Evolutionary conservation across 2,113 vertebrate genomes (phyloP), one percentile per base, ranked within the genome.

Genomic region (Argyrosomus japonicus): DNA sequence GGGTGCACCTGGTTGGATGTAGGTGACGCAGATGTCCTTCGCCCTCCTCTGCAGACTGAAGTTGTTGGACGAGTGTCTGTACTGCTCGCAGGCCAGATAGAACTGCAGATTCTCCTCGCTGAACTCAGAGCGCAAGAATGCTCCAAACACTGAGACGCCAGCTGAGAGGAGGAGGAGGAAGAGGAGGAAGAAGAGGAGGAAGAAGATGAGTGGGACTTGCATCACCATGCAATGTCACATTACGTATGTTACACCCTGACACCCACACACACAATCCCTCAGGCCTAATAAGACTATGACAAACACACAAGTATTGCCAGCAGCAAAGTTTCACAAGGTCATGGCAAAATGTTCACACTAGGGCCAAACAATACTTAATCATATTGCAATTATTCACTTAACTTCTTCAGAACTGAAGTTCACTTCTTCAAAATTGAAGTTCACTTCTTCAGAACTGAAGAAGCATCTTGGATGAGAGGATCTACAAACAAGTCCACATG

Each of bases 91-190:
- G 80, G 97, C 97, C 91, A 96, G 85, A 94, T 97, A 98, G 93
- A 99, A 99, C 85, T 99, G 97, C 70, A 99, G 96, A 29, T 99
- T 99, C 93, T 99, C 98, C 91, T 99, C 98, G 3, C 98, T 99
- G 94, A 97, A 99, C 90, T 99, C 97, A 0, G 97, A 97, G 85
- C 97, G 97, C 79, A 99, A 79, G 93, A 99, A 99, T 2, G 94
- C 93, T 84, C 95, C 92, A 72, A 99, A 99, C 81, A 97, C 97
- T 4, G 94, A 89, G 36, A 93, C 69, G 1, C 93, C 95, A 77
- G 79, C 95, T 95, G 84, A 9, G 23, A 75, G 40, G 47, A 71
- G 56, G 51, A 73, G 21, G n/a, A 75, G 40, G 47, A 74, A 51
- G 51, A 73, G 23, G 43, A 32, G 45, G 32, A 32, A 6, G 32